Evolutionary conservation across 2,888 invertebrate species (phyloP).

Genomic region (Acanthosepion pharaonis): DNA sequence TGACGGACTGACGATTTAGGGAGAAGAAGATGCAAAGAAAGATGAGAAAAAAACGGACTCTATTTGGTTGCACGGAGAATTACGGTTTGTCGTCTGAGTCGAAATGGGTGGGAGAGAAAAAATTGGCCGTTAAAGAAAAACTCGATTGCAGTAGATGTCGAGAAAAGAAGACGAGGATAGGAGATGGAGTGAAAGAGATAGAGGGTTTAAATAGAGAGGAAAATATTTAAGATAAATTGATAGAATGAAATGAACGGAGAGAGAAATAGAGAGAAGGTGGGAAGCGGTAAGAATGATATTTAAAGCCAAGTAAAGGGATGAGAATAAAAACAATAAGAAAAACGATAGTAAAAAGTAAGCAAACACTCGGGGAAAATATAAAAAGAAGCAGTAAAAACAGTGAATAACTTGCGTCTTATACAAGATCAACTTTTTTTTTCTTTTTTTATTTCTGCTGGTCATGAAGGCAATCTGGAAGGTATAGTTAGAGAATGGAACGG

Average conservation of each 20-base stretch:
- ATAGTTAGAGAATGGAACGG: neutral
- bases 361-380: neutral
- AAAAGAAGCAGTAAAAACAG: neutral
- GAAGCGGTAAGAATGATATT: no score
- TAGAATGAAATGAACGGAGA: constrained; percentile 44
- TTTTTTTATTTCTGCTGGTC: neutral
- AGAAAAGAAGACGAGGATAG: no score
- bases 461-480: neutral
- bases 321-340: neutral
- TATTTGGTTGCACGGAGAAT: no score
- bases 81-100: no score
- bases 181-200: neutral
- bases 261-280: constrained; percentile 39
- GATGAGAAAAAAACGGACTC: no score
- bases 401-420: neutral
- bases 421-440: neutral
- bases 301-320: no score
- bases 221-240: neutral
- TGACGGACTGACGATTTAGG: no score
- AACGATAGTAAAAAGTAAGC: constrained; percentile 8
- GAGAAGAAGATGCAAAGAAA: no score
- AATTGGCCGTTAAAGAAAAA: no score
- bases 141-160: no score
- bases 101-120: no score
- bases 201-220: no score